phyloP scores from a whole-genome alignment of 2,888 invertebrate genomes.

The Oligia latruncula region DNA sequence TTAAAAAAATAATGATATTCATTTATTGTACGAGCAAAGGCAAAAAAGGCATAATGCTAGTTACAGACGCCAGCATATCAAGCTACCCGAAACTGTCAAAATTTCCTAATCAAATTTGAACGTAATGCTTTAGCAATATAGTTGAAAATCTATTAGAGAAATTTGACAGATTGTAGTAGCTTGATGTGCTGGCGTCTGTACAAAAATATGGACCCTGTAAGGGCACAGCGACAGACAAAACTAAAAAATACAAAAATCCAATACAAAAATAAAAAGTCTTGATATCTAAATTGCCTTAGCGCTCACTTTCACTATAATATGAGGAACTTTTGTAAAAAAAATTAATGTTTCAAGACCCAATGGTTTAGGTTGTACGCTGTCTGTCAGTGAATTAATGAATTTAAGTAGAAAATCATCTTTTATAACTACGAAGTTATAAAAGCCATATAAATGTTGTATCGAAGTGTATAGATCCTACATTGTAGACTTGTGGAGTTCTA shows the following conservation, averaged over 20 bases:
- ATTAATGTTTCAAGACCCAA: neutral
- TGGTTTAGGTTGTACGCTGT: neutral
- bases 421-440: neutral
- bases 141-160: no score
- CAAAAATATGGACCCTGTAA: neutral
- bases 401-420: neutral
- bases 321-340: neutral
- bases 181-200: no score
- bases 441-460: conserved; percentile 23
- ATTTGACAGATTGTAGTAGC: no score
- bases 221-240: neutral
- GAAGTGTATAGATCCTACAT: conserved; percentile 46
- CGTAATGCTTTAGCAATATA: no score
- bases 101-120: no score
- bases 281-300: no score
- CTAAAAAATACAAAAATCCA: neutral
- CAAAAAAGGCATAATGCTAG: no score
- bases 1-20: neutral
- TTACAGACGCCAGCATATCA: neutral
- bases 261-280: neutral
- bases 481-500: conserved; percentile 53
- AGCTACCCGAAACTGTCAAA: no score
- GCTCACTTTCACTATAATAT: neutral
- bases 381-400: neutral
- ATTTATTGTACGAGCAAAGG: no score